Evolutionary conservation across 2,888 invertebrate species (phyloP).

Genomic region (Mamestra brassicae): DNA sequence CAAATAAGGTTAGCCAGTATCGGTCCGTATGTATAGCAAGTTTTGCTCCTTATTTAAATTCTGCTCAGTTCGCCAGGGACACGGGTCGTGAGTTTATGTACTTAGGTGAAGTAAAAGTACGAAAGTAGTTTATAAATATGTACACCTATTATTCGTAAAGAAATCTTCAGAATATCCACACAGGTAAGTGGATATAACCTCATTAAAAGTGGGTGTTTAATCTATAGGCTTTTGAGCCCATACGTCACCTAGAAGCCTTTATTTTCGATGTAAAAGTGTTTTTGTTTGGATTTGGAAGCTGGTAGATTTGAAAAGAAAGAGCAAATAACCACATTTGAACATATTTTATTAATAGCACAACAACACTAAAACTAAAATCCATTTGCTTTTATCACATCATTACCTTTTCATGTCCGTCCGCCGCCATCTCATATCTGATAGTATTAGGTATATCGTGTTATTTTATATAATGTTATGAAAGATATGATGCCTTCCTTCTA

Average conservation of each 20-base stretch:
- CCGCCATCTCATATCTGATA: constrained; percentile 60
- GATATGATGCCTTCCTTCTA: constrained; percentile 87
- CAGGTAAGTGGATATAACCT: too few species aligned
- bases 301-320: constrained; percentile 60
- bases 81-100: constrained; percentile 35
- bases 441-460: constrained; percentile 69
- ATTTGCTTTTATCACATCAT: constrained; percentile 87
- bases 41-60: constrained; percentile 35
- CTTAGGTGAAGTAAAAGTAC: constrained; percentile 31
- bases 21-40: constrained; percentile 12
- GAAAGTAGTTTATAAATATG: constrained; percentile 33
- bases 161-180: constrained; percentile 1
- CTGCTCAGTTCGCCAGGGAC: constrained; percentile 10
- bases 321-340: constrained; percentile 85
- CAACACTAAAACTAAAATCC: constrained; percentile 88
- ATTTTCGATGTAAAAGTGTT: neutral
- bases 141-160: neutral
- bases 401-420: constrained; percentile 76
- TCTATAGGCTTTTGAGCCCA: too few species aligned
- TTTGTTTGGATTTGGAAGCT: neutral
- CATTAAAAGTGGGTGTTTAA: too few species aligned
- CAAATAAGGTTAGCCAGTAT: neutral
- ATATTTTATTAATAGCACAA: constrained; percentile 91
- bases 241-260: neutral
- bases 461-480: constrained; percentile 84